These are phyloP conservation scores for Artemia sp. DNA, from an alignment of 2,888 invertebrate species.

Conservation along the genomic window DNA sequence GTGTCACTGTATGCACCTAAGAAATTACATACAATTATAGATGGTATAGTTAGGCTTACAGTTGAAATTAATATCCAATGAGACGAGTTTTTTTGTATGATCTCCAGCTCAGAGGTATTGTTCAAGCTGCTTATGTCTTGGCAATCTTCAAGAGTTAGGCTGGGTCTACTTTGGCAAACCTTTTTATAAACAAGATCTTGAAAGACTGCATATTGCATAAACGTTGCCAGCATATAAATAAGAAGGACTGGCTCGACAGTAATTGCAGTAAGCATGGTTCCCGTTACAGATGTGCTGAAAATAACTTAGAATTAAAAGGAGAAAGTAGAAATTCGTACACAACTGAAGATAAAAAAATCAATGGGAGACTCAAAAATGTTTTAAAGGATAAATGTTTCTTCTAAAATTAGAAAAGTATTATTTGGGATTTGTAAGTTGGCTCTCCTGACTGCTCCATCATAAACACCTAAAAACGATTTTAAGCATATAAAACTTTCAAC, in stretches of 20 bases:
- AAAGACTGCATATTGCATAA: constrained; percentile 31
- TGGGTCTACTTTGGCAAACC: constrained; percentile 29
- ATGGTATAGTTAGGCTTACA: constrained; percentile 29
- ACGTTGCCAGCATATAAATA: constrained; percentile 66
- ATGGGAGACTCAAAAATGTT: too few relatives aligned
- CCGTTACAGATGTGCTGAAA: too few relatives aligned
- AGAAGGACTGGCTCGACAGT: constrained; percentile 75
- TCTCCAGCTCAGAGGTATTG: constrained; percentile 25
- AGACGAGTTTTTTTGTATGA: constrained; percentile 28
- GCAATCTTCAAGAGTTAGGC: background rate
- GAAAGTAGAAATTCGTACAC: too few relatives aligned
- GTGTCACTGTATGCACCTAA: constrained; percentile 32
- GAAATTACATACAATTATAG: constrained; percentile 29
- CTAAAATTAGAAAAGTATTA: too few relatives aligned
- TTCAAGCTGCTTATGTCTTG: constrained; percentile 23
- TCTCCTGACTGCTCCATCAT: too few relatives aligned
- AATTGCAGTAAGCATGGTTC: constrained; percentile 30
- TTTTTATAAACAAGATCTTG: constrained; percentile 34
- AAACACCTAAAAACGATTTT: too few relatives aligned
- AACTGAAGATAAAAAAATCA: too few relatives aligned
- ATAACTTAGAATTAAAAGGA: too few relatives aligned
- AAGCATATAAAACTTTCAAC: too few relatives aligned
- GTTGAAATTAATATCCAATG: constrained; percentile 30
- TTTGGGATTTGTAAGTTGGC: too few relatives aligned
- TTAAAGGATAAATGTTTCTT: too few relatives aligned